Percentiles rank a stretch among this genome's conserved stretches.
Evolutionary conservation across 2,113 vertebrate species (phyloP).

Genomic region (Gambusia affinis): DNA sequence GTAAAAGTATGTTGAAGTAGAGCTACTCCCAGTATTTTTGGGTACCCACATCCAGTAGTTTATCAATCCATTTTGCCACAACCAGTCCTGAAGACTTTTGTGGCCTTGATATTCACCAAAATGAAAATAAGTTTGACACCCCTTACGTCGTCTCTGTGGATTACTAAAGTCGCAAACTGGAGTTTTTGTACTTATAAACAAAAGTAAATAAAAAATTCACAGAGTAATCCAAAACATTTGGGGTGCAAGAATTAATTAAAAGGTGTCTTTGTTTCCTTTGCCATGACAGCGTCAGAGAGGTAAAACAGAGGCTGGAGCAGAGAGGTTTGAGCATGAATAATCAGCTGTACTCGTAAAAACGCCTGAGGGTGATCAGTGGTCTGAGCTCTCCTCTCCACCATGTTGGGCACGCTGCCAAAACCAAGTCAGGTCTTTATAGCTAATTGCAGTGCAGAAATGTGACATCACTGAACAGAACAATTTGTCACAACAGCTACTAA

Average conservation of each 20-base stretch:
- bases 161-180: not conserved
- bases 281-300: not conserved
- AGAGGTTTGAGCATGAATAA: not conserved
- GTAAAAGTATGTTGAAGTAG: too few relatives aligned
- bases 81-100: too few relatives aligned
- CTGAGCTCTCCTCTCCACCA: slow-evolving; percentile 2
- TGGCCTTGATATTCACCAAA: too few relatives aligned
- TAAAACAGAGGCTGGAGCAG: not conserved
- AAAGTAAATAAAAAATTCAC: not conserved
- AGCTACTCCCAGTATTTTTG: too few relatives aligned
- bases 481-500: not conserved
- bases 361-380: not conserved
- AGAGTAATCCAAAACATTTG: too few relatives aligned
- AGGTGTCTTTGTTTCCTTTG: not conserved
- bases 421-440: not conserved
- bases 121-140: too few relatives aligned
- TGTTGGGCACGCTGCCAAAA: not conserved
- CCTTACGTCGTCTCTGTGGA: too few relatives aligned
- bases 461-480: slow-evolving; percentile 2
- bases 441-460: not conserved
- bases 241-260: too few relatives aligned
- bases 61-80: too few relatives aligned
- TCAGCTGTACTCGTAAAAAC: not conserved
- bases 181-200: not conserved
- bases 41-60: too few relatives aligned